phyloP scores from a whole-genome alignment of 2,888 invertebrate species.

The Mythimna vitellina region DNA sequence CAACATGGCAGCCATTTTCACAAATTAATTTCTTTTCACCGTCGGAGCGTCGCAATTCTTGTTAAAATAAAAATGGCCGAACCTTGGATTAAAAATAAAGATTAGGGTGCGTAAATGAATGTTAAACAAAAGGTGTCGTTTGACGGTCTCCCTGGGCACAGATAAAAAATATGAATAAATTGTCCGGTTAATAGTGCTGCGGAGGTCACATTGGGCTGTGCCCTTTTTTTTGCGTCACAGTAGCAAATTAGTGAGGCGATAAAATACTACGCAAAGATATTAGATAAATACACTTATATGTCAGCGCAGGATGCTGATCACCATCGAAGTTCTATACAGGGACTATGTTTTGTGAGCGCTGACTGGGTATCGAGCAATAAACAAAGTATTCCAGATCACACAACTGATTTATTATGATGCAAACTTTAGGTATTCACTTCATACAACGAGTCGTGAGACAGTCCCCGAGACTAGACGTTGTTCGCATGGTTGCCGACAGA shows the following conservation, averaged over 20 bases:
- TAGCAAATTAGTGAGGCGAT: slow-evolving; percentile 18
- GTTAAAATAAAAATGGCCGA: slow-evolving; percentile 47
- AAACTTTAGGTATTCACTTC: too few species aligned
- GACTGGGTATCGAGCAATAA: too few species aligned
- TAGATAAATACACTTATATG: too few species aligned
- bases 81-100: slow-evolving; percentile 67
- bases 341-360: too few species aligned
- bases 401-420: too few species aligned
- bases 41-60: slow-evolving; percentile 46
- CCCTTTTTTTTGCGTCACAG: slow-evolving; percentile 18
- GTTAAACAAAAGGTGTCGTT: slow-evolving; percentile 65
- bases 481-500: too few species aligned
- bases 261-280: slow-evolving; percentile 7
- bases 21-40: slow-evolving; percentile 48
- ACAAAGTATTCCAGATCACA: too few species aligned
- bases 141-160: slow-evolving; percentile 41
- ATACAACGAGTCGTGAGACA: too few species aligned
- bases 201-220: slow-evolving; percentile 30
- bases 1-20: slow-evolving; percentile 36
- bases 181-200: slow-evolving; percentile 46
- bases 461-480: too few species aligned
- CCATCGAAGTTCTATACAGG: too few species aligned
- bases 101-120: slow-evolving; percentile 64
- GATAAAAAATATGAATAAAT: slow-evolving; percentile 65
- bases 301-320: too few species aligned